These are phyloP conservation scores for Trilocha varians DNA, from an alignment of 2,888 invertebrate genomes.

Conservation along the genomic window DNA sequence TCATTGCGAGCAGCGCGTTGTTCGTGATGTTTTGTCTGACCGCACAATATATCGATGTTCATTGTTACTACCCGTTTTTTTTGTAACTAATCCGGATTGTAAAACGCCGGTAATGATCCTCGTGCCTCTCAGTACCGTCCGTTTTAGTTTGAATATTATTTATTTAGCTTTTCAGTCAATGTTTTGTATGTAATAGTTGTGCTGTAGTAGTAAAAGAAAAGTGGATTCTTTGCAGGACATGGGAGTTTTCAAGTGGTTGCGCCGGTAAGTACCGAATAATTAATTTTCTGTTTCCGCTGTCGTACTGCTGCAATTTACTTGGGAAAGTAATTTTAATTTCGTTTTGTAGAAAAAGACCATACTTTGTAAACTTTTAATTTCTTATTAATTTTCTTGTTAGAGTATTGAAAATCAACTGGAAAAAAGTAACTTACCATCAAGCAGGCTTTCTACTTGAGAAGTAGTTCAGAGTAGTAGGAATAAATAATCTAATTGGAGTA, in stretches of 20 bases:
- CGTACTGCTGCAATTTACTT: neutral
- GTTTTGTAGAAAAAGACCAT: neutral
- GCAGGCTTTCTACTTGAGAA: too few relatives aligned
- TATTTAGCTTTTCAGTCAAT: slow-evolving; percentile 17
- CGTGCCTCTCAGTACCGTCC: slow-evolving; percentile 41
- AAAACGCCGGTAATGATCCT: slow-evolving; percentile 62
- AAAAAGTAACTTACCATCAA: too few relatives aligned
- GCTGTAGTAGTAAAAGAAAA: slow-evolving; percentile 28
- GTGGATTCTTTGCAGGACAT: slow-evolving; percentile 56
- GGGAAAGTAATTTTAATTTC: slow-evolving; percentile 1
- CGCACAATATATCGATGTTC: slow-evolving; percentile 68
- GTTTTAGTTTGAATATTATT: slow-evolving; percentile 24
- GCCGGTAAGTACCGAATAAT: slow-evolving; percentile 49
- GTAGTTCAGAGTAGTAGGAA: too few relatives aligned
- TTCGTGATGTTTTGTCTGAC: slow-evolving; percentile 71
- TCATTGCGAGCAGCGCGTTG: slow-evolving; percentile 66
- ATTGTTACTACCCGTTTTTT: slow-evolving; percentile 68
- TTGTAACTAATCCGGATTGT: slow-evolving; percentile 43
- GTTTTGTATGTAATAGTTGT: slow-evolving; percentile 20
- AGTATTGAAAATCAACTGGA: too few relatives aligned
- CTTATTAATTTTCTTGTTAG: too few relatives aligned
- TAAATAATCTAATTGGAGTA: too few relatives aligned
- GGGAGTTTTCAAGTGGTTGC: slow-evolving; percentile 69
- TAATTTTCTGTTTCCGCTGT: neutral
- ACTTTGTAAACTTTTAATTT: too few relatives aligned